A percentile compares a stretch with the other conserved stretches of the same genome.
Conservation (phyloP, 2,797 vertebrate genomes). For the Coregonus sp. region DNA sequence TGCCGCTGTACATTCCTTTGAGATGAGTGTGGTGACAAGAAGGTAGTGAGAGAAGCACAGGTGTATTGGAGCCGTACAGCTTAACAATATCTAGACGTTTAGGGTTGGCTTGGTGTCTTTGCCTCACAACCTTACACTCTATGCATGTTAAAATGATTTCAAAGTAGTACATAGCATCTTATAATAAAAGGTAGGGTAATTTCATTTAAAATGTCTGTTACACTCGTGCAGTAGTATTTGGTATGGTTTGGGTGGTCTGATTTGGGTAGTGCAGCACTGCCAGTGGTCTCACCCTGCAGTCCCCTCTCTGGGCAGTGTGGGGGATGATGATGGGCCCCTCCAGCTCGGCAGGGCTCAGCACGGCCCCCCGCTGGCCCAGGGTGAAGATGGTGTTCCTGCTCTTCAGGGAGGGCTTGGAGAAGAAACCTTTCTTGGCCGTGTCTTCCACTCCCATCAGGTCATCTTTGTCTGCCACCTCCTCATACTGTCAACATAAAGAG, state of each 20-base stretch:
- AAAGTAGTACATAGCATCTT: no score
- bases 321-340: conserved; percentile 92
- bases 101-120: no score
- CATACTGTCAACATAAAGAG: conserved; percentile 75
- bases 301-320: conserved; percentile 86
- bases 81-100: no score
- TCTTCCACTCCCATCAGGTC: conserved; percentile 95
- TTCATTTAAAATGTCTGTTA: no score
- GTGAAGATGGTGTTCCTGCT: conserved; percentile 95
- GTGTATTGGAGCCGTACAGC: no score
- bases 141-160: no score
- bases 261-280: not conserved
- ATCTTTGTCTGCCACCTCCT: conserved; percentile 93
- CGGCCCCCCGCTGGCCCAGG: conserved; percentile 84
- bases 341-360: conserved; percentile 84
- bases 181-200: no score
- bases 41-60: no score
- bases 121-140: no score
- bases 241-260: not conserved
- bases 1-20: no score
- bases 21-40: no score
- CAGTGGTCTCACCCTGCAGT: conserved; percentile 47
- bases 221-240: no score
- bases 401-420: conserved; percentile 89
- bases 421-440: conserved; percentile 93